Percentiles rank a stretch among this genome's conserved stretches.
Conservation (phyloP, 2,797 vertebrate species). For the Acropternis orthonyx region DNA sequence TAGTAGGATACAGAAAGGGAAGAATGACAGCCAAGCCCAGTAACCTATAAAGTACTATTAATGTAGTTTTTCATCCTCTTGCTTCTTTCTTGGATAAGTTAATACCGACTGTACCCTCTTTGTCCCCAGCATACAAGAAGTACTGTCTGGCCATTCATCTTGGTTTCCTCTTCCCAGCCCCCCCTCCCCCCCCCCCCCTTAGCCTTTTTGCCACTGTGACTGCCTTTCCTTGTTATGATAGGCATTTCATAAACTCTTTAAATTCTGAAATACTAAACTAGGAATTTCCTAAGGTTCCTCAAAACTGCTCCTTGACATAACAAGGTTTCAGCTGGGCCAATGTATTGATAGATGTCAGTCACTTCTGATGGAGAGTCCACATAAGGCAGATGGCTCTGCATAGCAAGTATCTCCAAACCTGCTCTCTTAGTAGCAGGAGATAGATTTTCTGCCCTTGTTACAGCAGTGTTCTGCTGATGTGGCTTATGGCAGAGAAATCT, state of each 20-base stretch:
- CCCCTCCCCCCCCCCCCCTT: no score
- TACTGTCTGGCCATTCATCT: neutral
- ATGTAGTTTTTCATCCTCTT: neutral
- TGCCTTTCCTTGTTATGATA: neutral
- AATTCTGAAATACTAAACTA: neutral
- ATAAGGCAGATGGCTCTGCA: conserved; percentile 16
- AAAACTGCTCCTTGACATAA: neutral
- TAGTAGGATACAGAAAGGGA: neutral
- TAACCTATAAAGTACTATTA: neutral
- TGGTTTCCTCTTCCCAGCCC: neutral
- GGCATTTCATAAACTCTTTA: neutral
- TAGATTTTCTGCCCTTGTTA: neutral
- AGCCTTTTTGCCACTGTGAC: neutral
- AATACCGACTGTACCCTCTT: neutral
- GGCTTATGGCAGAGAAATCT: neutral
- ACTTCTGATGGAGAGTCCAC: neutral
- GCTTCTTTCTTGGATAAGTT: neutral
- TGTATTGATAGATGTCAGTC: conserved; percentile 38
- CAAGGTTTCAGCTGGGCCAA: neutral
- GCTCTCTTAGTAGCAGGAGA: neutral
- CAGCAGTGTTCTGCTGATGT: neutral
- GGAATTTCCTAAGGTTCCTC: neutral
- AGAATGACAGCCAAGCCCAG: neutral
- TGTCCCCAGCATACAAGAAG: neutral
- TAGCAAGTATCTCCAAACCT: neutral